These are phyloP conservation scores for Crenichthys baileyi DNA, from an alignment of 2,797 vertebrate species.

Conservation along the genomic window DNA sequence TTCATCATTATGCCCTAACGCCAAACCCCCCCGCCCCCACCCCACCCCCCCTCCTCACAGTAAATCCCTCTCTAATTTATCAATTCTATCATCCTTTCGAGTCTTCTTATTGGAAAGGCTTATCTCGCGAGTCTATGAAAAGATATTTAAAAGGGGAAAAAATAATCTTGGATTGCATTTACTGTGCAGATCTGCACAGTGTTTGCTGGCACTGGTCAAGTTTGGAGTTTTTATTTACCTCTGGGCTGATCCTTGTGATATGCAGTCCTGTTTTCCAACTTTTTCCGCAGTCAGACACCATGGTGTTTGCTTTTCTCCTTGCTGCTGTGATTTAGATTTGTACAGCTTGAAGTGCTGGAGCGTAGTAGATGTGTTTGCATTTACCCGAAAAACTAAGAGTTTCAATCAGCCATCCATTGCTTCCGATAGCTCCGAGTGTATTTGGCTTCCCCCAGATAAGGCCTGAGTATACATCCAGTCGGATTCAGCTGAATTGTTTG, in stretches of 20 bases:
- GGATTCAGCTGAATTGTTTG: slow-evolving; percentile 76
- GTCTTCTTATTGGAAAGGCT: slow-evolving; percentile 65
- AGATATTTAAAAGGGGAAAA: slow-evolving; percentile 69
- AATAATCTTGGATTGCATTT: slow-evolving; percentile 63
- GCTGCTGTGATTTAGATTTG: slow-evolving; percentile 69
- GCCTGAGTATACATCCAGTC: slow-evolving; percentile 72
- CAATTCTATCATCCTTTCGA: slow-evolving; percentile 74
- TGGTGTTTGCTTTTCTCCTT: slow-evolving; percentile 59
- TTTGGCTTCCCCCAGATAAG: slow-evolving; percentile 76
- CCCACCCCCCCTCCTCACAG: slow-evolving; percentile 56
- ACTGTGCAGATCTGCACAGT: slow-evolving; percentile 47
- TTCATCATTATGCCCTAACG: slow-evolving; percentile 73
- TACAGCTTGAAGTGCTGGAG: slow-evolving; percentile 75
- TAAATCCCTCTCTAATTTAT: slow-evolving; percentile 79
- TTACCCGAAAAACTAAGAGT: slow-evolving; percentile 64
- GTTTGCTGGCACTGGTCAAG: slow-evolving; percentile 17
- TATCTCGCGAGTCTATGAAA: slow-evolving; percentile 82
- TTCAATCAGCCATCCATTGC: slow-evolving; percentile 72
- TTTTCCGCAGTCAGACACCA: slow-evolving; percentile 55
- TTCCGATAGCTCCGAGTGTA: slow-evolving; percentile 75
- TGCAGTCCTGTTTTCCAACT: slow-evolving; percentile 54
- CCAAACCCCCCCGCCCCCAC: slow-evolving; percentile 63
- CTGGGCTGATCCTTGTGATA: slow-evolving; percentile 38
- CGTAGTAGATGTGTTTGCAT: slow-evolving; percentile 78
- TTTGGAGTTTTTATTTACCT: slow-evolving; percentile 45